Evolutionary conservation across 2,113 vertebrate species (phyloP), one percentile per base, ranked within the genome.

Genomic region (Neoarius graeffei): DNA sequence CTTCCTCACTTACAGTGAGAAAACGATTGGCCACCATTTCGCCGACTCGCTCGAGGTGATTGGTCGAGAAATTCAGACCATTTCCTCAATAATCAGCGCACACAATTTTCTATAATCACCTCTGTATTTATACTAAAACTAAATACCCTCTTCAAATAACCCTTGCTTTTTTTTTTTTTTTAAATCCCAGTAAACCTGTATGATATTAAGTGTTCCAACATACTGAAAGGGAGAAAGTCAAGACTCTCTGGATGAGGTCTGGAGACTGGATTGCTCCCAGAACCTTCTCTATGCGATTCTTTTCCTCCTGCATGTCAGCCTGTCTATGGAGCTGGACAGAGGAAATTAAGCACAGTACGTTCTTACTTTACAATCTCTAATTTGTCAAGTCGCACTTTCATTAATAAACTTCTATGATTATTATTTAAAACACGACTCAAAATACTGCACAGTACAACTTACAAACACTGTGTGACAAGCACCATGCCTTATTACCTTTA

Each of bases 251-350:
- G 93, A 99, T 97, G 92, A 99, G 96, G 76, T 99, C 98, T 2
- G 97, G 97, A 56, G 96, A 95, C 17, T 96, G 95, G 94, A 99
- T 98, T 92, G 98, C 97, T 17, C 98, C 98, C 13, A 99, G 96
- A 64, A 99, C 97, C 89, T 97, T 95, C 91, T 99, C 98, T 52
- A 99, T 99, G 17, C 98, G 94, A 89, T 99, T 99, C 94, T 96
- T 99, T 95, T 99, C 98, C 94, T 99, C 98, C 92, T 99, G 98
- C 97, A 99, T 98, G 95, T 99, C 98, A 0, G 98, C 97, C 92
- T 97, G 97, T 91, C 99, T 99, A 95, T 99, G 98, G 87, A 99
- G 98, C 98, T 99, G 89, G 11, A 77, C 2, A 69, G 20, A 69
- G 54, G 52, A 9, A 86, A 52, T 52, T 5, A 52, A 42, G 19